A percentile compares a stretch with the other conserved stretches of the same genome.
phyloP scores from a whole-genome alignment of 2,113 vertebrate species.

The Picathartes gymnocephalus region DNA sequence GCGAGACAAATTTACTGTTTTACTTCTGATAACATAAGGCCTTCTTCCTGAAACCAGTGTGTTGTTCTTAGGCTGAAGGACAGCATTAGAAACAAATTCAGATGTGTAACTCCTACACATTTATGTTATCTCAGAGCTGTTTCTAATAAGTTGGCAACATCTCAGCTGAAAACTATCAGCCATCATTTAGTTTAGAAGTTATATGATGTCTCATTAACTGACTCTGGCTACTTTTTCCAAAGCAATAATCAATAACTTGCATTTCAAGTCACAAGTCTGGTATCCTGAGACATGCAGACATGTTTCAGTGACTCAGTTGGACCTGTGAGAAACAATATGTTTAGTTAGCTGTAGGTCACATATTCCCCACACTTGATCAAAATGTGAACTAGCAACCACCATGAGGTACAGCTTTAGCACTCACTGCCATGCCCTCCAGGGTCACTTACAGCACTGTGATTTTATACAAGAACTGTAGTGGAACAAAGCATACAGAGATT shows the following conservation, averaged over 20 bases:
- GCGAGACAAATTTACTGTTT: neutral
- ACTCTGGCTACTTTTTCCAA: neutral
- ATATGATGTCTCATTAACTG: constrained; percentile 27
- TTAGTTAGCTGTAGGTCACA: neutral
- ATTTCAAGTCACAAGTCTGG: neutral
- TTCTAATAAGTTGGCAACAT: neutral
- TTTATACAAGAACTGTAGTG: neutral
- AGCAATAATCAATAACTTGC: constrained; percentile 18
- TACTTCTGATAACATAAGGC: neutral
- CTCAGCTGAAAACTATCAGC: constrained; percentile 5
- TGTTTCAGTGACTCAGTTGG: neutral
- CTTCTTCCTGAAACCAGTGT: neutral
- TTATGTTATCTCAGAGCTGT: neutral
- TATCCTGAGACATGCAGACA: neutral
- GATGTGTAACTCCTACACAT: neutral
- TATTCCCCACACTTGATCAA: constrained; percentile 6
- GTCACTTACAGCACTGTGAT: neutral
- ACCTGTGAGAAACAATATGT: neutral
- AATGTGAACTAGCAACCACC: neutral
- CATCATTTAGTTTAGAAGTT: constrained; percentile 21
- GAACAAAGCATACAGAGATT: neutral
- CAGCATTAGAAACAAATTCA: neutral
- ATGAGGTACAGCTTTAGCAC: neutral
- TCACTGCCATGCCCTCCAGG: neutral
- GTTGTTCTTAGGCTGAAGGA: neutral